phyloP scores from a whole-genome alignment of 2,888 invertebrate species.

The Hartigia nigra region DNA sequence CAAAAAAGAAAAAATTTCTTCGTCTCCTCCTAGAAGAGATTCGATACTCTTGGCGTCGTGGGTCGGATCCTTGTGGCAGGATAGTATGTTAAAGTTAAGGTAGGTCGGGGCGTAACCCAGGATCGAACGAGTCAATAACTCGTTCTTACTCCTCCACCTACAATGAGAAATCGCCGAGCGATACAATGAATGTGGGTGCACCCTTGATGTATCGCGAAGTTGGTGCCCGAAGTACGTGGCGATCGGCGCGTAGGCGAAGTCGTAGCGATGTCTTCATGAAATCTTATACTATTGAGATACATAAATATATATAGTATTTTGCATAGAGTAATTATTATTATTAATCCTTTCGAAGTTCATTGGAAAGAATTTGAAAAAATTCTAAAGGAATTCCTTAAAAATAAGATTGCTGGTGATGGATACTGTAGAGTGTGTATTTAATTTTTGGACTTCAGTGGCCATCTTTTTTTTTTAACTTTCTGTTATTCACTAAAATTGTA shows the following conservation, averaged over 20 bases:
- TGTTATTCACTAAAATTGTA: not conserved
- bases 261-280: constrained; percentile 47
- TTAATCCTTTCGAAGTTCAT: not conserved
- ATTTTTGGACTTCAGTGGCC: not conserved
- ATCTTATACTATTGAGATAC: not conserved
- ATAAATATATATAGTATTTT: not conserved
- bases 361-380: not conserved
- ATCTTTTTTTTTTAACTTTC: not conserved
- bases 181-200: constrained; percentile 54
- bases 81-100: constrained; percentile 55
- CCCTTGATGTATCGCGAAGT: constrained; percentile 38
- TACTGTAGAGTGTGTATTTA: not conserved
- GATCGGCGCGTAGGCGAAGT: constrained; percentile 23
- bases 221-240: constrained; percentile 8
- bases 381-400: not conserved
- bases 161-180: constrained; percentile 52
- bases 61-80: constrained; percentile 39
- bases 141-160: constrained; percentile 50
- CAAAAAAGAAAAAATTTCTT: not conserved
- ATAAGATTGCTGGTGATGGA: not conserved
- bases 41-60: constrained; percentile 8
- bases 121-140: constrained; percentile 61
- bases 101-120: constrained; percentile 61
- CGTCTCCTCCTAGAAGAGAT: not conserved
- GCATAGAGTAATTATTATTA: not conserved